Conservation (phyloP, 2,797 vertebrate genomes). For the Cercopithecus neglectus region DNA sequence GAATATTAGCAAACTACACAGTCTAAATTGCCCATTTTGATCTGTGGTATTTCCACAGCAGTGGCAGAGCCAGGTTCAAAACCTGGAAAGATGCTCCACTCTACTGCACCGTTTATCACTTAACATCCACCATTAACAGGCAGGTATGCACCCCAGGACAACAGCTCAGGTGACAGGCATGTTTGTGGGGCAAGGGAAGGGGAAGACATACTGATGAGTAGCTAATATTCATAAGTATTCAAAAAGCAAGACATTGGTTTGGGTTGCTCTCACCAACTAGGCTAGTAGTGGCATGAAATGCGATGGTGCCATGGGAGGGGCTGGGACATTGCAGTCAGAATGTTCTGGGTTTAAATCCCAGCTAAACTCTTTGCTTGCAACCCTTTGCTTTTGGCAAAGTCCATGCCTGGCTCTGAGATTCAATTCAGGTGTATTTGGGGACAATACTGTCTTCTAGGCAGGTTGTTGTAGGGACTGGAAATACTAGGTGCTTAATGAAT, state of each 20-base stretch:
- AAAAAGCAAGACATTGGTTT: neutral
- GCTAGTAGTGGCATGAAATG: neutral
- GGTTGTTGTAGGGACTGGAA: neutral
- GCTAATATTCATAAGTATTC: neutral
- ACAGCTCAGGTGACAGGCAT: neutral
- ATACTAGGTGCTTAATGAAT: neutral
- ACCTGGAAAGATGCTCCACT: neutral
- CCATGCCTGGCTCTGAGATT: neutral
- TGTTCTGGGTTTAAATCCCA: neutral
- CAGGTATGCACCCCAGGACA: neutral
- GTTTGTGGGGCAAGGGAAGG: neutral
- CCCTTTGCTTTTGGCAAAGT: neutral
- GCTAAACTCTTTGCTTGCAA: neutral
- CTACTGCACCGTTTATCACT: neutral
- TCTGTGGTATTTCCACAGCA: neutral
- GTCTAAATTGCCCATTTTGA: neutral
- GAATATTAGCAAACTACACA: neutral
- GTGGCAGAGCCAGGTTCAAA: neutral
- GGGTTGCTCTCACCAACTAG: neutral
- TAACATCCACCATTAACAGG: fast-evolving
- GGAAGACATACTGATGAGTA: neutral
- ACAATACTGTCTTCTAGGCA: neutral
- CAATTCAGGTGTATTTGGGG: neutral
- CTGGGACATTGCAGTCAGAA: neutral
- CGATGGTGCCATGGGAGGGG: neutral